Percentiles rank a stretch among this genome's conserved stretches.
These are phyloP conservation scores for Andricus curvator DNA, from an alignment of 2,888 invertebrate genomes.

Conservation along the genomic window DNA sequence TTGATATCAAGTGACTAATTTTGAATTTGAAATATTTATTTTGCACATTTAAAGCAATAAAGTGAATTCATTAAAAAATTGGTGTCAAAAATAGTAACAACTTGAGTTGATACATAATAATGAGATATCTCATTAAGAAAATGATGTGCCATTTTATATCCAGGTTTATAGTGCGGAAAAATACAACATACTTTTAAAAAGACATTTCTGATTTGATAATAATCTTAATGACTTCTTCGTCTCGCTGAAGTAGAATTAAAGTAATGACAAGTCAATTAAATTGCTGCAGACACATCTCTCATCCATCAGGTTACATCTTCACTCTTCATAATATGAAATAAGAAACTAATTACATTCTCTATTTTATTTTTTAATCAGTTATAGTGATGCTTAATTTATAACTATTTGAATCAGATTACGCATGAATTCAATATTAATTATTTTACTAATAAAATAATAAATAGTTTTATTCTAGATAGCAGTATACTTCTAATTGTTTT, in stretches of 20 bases:
- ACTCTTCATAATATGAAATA: not conserved
- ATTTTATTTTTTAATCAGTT: not conserved
- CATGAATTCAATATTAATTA: not conserved
- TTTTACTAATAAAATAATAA: not conserved
- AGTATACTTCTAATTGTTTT: not conserved
- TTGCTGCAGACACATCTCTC: not conserved
- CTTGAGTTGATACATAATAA: too few relatives aligned
- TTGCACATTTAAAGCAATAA: too few relatives aligned
- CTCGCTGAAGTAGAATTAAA: not conserved
- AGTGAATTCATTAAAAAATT: too few relatives aligned
- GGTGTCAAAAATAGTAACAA: too few relatives aligned
- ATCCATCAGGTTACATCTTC: not conserved
- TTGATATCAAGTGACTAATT: not conserved
- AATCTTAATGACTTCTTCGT: not conserved
- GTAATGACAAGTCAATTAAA: conserved; percentile 7
- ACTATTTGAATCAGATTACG: not conserved
- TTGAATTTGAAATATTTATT: too few relatives aligned
- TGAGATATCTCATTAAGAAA: not conserved
- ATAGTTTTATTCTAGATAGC: conserved; percentile 18
- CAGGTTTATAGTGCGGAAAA: not conserved
- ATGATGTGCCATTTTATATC: not conserved
- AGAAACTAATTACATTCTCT: not conserved
- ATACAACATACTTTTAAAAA: not conserved
- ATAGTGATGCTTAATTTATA: not conserved
- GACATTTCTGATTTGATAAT: conserved; percentile 9